Evolutionary conservation across 2,888 invertebrate genomes (phyloP), one percentile per base, ranked within the genome.

Genomic region (Diarsia brunnea): DNA sequence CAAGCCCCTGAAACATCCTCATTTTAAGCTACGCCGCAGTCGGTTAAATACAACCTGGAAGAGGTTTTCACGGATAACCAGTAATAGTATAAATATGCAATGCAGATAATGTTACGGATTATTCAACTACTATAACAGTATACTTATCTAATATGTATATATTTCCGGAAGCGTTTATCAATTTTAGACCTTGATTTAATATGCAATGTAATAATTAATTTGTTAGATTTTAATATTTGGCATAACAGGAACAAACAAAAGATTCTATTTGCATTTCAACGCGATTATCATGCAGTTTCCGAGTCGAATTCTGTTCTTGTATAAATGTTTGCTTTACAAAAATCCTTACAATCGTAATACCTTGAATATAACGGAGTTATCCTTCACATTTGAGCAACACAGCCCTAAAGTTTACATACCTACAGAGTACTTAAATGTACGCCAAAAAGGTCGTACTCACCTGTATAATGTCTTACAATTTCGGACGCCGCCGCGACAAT

Each of bases 401-500:
- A 85, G 66, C 84, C 82, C 84, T 85, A 73, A 73, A 58, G n/a
- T 47, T 27, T 64, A 24, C 49, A 47, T 53, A 70, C 24, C 67
- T 43, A 55, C 24, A 19, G 45, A 45, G 38, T 38, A 60, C 60
- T 60, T 60, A 31, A 53, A 63, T 27, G 51, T 79, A 61, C 51
- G 51, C 45, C 51, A 61, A 53, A 75, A 79, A 86, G 85, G 84
- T 66, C 66, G 70, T 53, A 68, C 19, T n/a, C 80, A 78, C 78
- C 73, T 75, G 82, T 79, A 75, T 55, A 82, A 81, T 85, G 70
- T 65, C 75, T 81, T 31, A 60, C 69, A 67, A 38, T 81, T 84
- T 82, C 49, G 82, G 75, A 80, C 70, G 64, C 63, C 65, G 58
- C 71, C 38, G 58, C 71, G 76, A 82, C 76, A 84, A 81, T 72